These are phyloP conservation scores for Rhodeus uyekii DNA, from an alignment of 2,797 vertebrate species.

Conservation along the genomic window DNA sequence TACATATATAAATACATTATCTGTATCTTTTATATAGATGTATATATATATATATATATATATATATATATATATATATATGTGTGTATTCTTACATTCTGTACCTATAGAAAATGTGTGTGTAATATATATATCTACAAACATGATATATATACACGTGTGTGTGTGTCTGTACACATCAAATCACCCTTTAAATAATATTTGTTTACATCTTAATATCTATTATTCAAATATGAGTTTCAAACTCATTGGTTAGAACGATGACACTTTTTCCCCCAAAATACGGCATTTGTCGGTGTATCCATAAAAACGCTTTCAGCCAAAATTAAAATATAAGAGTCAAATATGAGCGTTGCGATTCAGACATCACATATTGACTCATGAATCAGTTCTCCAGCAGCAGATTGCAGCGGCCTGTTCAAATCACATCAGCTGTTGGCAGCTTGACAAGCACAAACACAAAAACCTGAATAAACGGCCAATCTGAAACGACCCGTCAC, in stretches of 20 bases:
- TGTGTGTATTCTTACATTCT: no score
- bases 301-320: not conserved
- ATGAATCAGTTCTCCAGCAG: not conserved
- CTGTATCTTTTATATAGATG: no score
- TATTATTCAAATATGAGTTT: not conserved
- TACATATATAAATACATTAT: no score
- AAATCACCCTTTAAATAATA: not conserved
- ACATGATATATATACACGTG: no score
- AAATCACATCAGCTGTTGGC: not conserved
- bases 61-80: no score
- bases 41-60: no score
- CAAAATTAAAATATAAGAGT: not conserved
- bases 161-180: no score
- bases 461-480: slow-evolving; percentile 22
- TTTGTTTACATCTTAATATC: not conserved
- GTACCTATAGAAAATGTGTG: no score
- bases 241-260: not conserved
- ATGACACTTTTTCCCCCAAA: not conserved
- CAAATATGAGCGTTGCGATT: not conserved
- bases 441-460: slow-evolving; percentile 1
- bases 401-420: not conserved
- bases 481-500: slow-evolving; percentile 28
- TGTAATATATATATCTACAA: no score
- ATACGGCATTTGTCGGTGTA: not conserved
- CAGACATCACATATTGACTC: not conserved